phyloP scores from a whole-genome alignment of 2,797 vertebrate species.

The Acrossocheilus wenchowensis region DNA sequence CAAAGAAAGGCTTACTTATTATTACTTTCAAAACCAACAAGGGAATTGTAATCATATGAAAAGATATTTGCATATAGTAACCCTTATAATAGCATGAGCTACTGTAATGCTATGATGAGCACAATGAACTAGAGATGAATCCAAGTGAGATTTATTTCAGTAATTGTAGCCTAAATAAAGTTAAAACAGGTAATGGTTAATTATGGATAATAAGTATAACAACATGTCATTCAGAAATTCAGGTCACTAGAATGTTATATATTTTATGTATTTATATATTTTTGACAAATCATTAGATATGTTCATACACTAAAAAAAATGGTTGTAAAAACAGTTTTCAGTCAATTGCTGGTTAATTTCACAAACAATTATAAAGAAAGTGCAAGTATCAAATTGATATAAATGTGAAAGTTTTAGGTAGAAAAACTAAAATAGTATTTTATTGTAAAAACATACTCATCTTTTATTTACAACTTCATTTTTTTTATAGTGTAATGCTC shows the following conservation, averaged over 20 bases:
- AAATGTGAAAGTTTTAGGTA: too few species aligned
- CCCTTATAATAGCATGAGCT: background rate
- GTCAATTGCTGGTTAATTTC: background rate
- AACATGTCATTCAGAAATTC: background rate
- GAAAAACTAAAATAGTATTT: too few species aligned
- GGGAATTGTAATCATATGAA: background rate
- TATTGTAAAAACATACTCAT: too few species aligned
- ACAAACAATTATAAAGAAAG: too few species aligned
- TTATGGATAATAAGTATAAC: background rate
- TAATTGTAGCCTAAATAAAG: background rate
- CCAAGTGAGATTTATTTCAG: background rate
- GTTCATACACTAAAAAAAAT: background rate
- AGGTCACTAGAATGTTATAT: background rate
- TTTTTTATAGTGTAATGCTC: background rate
- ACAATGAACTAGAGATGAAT: background rate
- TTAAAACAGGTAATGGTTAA: background rate
- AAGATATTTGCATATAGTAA: background rate
- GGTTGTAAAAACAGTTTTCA: background rate
- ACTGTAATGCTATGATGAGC: background rate
- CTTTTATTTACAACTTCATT: too few species aligned
- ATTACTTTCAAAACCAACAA: background rate
- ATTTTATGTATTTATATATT: background rate
- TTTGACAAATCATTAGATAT: background rate
- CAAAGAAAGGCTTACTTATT: background rate
- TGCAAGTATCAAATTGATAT: too few species aligned